A percentile compares a stretch with the other conserved stretches of the same genome.
Conservation (phyloP, 2,888 invertebrate species). For the Himalopsyche anomala region DNA sequence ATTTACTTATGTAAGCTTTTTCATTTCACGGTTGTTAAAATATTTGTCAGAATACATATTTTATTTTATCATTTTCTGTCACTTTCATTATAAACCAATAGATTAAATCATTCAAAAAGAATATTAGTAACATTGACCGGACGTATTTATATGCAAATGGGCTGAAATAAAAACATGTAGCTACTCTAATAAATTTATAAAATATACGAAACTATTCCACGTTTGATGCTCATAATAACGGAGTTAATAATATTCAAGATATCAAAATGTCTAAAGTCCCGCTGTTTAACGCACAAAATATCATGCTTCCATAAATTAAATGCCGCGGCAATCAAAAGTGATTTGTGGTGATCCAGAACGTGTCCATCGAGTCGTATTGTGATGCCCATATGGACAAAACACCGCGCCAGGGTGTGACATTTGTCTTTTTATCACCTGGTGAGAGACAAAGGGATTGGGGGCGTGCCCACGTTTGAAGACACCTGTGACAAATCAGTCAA, state of each 20-base stretch:
- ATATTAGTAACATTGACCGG: conserved; percentile 30
- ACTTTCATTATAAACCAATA: conserved; percentile 40
- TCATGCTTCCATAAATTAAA: conserved; percentile 40
- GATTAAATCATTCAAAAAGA: conserved; percentile 13
- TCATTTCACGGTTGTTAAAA: too few relatives aligned
- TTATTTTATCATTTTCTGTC: not conserved
- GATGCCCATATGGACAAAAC: not conserved
- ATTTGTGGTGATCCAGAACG: conserved; percentile 40
- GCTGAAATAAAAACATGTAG: conserved; percentile 31
- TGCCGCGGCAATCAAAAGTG: conserved; percentile 39
- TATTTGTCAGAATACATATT: too few relatives aligned
- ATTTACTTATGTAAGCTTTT: too few relatives aligned
- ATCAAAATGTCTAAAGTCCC: conserved; percentile 39
- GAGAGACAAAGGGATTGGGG: conserved; percentile 18
- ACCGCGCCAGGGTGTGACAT: conserved; percentile 3
- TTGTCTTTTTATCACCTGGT: conserved; percentile 34
- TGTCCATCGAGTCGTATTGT: conserved; percentile 1
- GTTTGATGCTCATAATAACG: not conserved
- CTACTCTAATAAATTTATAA: conserved; percentile 32
- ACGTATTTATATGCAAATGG: conserved; percentile 36
- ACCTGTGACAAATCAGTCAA: conserved; percentile 40
- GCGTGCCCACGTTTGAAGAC: not conserved
- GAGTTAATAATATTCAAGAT: conserved; percentile 35
- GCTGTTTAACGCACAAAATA: conserved; percentile 31
- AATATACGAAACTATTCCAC: conserved; percentile 22